Base-by-base conservation (phyloP, 2,888 invertebrate species). In the Agrotis clavis region DNA sequence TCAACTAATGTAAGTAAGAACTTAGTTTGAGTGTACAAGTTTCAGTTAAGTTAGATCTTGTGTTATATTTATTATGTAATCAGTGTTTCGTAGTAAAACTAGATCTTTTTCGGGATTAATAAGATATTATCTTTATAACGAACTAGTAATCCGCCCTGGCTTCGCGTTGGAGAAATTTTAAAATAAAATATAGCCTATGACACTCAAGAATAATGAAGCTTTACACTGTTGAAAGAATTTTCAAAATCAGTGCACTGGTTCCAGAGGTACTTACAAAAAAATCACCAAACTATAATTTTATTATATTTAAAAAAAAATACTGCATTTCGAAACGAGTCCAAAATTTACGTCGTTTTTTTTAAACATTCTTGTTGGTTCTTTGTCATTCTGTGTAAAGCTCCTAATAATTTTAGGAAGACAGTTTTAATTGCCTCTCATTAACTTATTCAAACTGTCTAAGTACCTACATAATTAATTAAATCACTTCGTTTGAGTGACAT, bases 1-100 rank as follows among this genome's bases (percentile, higher is more conserved):
- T 54, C 56, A 57, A 51, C 14, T 68, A 66, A 66, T 59, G 25
- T 63, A n/a, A 25, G n/a, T 56, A 41, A 67, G 60, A 51, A 30
- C 48, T 21, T 48, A 66, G 16, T 56, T 11, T 7, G 18, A 50
- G 47, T 19, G 67, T 65, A 70, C 5, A 61, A 25, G 47, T 47
- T 67, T 57, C 1, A 7, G 56, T 45, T 50, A 13, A 57, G 41
- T 64, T 21, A 35, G 41, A 7, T 30, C 11, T 72, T 51, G 41
- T 13, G 45, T 69, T 57, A 1, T 9, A n/a, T 57, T 67, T 56
- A 51, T 48, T 60, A n/a, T 16, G 45, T 57, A 35, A 50, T 71
- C 47, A 3, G 50, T 56, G 19, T 50, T 50, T 59, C 21, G 53
- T 16, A 59, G 18, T 47, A 21, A 45, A 50, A 19, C 18, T 13